Conservation (phyloP, 1,140 invertebrate genomes). For the Bombus polaris region DNA sequence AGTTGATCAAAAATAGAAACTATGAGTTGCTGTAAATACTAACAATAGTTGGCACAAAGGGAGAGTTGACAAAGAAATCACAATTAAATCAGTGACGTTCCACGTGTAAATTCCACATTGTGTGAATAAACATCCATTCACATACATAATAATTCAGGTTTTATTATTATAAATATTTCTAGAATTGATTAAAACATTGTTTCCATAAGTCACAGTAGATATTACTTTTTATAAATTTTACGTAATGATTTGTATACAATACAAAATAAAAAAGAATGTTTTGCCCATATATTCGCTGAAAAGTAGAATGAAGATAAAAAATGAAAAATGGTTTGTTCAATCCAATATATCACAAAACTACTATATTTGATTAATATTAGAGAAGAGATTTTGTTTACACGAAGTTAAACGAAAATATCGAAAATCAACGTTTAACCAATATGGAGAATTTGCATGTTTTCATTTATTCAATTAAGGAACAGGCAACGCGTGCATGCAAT, state of each 20-base stretch:
- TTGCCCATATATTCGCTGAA: background rate
- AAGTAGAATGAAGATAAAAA: background rate
- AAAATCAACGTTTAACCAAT: slow-evolving; percentile 12
- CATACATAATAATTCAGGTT: background rate
- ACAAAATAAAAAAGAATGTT: background rate
- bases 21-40: background rate
- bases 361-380: slow-evolving; percentile 4
- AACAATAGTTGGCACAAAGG: background rate
- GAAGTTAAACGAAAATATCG: slow-evolving; percentile 1
- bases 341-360: background rate
- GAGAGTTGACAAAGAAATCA: background rate
- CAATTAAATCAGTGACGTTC: background rate
- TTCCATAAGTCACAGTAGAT: background rate
- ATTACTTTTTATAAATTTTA: background rate
- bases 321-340: background rate
- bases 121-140: background rate
- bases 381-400: background rate
- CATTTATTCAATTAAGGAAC: slow-evolving; percentile 9
- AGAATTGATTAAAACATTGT: background rate
- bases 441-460: background rate
- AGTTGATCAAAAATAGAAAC: background rate
- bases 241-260: background rate
- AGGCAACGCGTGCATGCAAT: background rate
- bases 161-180: background rate
- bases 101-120: background rate